Evolutionary conservation across 2,113 vertebrate species (phyloP).

Genomic region (Clarias macrocephalus): DNA sequence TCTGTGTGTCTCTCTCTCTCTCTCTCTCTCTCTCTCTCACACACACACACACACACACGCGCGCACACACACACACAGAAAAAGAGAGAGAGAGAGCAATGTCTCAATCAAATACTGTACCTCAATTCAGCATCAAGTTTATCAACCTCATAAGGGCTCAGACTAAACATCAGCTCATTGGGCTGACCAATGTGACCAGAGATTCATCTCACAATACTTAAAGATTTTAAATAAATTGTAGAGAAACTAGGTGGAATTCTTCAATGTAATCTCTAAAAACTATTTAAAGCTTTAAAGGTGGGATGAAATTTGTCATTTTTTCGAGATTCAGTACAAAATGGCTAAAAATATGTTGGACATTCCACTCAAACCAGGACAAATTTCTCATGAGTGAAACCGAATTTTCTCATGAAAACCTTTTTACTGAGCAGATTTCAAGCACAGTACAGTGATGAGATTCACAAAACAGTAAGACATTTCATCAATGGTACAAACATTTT

Average conservation of each 20-base stretch:
- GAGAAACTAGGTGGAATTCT: neutral
- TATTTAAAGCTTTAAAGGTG: neutral
- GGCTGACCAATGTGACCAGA: neutral
- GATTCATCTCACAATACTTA: neutral
- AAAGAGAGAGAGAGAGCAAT: slow-evolving; percentile 31
- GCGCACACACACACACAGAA: slow-evolving; percentile 53
- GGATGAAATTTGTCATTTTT: neutral
- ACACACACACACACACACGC: slow-evolving; percentile 58
- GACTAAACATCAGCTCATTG: slow-evolving; percentile 39
- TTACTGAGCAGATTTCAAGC: too few relatives aligned
- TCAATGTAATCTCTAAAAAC: neutral
- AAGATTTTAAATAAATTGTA: neutral
- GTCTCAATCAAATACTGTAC: slow-evolving; percentile 33
- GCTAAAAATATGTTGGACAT: too few relatives aligned
- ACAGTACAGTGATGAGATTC: too few relatives aligned
- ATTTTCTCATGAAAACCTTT: too few relatives aligned
- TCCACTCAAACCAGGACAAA: too few relatives aligned
- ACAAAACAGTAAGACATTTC: too few relatives aligned
- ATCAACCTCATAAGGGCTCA: slow-evolving; percentile 51
- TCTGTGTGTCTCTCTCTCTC: too few relatives aligned
- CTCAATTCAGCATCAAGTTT: slow-evolving; percentile 44
- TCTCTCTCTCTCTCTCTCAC: slow-evolving; percentile 50
- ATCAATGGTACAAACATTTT: too few relatives aligned
- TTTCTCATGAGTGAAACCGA: too few relatives aligned
- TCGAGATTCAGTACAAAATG: neutral